phyloP scores from a whole-genome alignment of 2,113 vertebrate species.

The Cathartes aura region DNA sequence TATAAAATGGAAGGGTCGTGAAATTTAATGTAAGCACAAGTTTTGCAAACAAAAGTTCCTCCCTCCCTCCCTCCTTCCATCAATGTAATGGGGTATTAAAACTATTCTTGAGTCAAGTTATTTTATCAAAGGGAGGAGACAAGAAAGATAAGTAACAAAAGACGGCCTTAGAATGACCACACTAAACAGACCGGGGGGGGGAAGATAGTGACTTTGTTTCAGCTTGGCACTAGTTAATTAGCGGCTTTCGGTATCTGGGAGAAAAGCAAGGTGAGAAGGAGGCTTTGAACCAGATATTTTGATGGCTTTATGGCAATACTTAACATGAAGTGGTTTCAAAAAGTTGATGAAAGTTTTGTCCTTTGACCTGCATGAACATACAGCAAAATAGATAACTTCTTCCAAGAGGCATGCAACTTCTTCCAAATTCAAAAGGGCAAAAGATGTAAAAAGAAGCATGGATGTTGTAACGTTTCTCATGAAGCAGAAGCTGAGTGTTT shows the following conservation, averaged over 20 bases:
- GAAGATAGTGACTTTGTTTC: background rate
- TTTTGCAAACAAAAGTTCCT: background rate
- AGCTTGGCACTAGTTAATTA: background rate
- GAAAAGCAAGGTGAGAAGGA: background rate
- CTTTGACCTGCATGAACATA: background rate
- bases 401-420: background rate
- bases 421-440: background rate
- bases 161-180: background rate
- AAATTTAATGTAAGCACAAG: background rate
- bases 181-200: background rate
- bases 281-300: background rate
- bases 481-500: background rate
- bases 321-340: background rate
- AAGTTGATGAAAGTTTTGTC: background rate
- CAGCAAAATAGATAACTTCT: background rate
- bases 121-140: background rate
- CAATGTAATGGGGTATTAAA: background rate
- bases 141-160: background rate
- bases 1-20: background rate
- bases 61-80: background rate
- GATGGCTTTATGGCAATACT: background rate
- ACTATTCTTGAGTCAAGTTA: background rate
- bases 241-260: background rate
- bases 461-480: background rate
- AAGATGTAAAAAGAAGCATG: background rate